Evolutionary conservation across 2,888 invertebrate genomes (phyloP).

Genomic region (Drosophila subsilvestris): DNA sequence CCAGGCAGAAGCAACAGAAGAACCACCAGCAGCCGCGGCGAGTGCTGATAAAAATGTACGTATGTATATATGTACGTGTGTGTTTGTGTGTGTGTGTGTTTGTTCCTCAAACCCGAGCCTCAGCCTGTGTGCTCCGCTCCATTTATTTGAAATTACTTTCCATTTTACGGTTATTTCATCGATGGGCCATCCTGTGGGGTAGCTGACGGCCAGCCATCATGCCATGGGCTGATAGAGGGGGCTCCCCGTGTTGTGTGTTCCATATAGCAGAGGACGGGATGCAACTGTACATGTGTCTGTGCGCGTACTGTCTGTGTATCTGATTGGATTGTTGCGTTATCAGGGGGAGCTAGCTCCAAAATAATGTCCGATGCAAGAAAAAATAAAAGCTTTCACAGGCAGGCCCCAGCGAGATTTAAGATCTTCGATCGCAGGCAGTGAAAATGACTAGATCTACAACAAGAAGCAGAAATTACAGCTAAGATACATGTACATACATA

Average conservation of each 20-base stretch:
- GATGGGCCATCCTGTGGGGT: neutral
- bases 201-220: neutral
- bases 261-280: neutral
- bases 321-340: neutral
- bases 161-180: slow-evolving; percentile 12
- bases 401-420: neutral
- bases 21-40: slow-evolving; percentile 37
- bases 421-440: neutral
- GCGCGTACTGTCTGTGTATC: neutral
- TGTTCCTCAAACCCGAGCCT: neutral
- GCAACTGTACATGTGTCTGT: neutral
- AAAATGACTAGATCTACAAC: neutral
- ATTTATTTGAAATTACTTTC: slow-evolving; percentile 30
- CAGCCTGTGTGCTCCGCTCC: neutral
- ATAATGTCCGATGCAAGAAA: neutral
- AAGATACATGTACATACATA: neutral
- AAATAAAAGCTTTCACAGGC: neutral
- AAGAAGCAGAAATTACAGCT: neutral
- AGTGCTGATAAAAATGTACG: slow-evolving; percentile 75
- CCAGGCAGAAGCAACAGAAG: slow-evolving; percentile 36
- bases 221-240: neutral
- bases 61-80: slow-evolving; percentile 29
- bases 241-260: no score
- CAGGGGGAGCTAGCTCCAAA: neutral
- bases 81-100: slow-evolving; percentile 13